phyloP scores from a whole-genome alignment of 2,797 vertebrate genomes.

The Synaphobranchus kaupii region DNA sequence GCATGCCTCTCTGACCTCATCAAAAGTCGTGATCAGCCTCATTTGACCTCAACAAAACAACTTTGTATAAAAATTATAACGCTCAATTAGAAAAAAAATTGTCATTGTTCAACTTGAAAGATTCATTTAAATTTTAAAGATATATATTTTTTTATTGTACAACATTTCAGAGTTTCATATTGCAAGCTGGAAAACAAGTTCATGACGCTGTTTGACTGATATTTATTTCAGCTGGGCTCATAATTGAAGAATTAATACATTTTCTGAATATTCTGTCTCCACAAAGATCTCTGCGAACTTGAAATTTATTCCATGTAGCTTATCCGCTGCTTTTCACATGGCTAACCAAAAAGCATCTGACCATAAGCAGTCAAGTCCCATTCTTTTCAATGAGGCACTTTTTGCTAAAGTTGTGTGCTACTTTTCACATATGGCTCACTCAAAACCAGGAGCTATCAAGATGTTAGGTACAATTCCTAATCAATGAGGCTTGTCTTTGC shows the following conservation, averaged over 20 bases:
- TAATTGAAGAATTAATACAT: not conserved
- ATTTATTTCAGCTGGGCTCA: not conserved
- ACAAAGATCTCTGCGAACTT: not conserved
- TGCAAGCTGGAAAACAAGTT: not conserved
- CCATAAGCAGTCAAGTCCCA: not conserved
- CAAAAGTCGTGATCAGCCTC: too few species aligned
- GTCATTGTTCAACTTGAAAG: not conserved
- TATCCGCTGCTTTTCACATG: constrained; percentile 9
- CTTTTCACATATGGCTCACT: not conserved
- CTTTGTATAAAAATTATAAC: too few species aligned
- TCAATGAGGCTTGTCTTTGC: not conserved
- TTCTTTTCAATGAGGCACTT: not conserved
- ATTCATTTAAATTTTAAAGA: not conserved
- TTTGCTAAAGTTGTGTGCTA: not conserved
- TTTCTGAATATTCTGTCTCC: not conserved
- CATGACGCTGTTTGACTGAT: not conserved
- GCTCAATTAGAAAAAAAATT: too few species aligned
- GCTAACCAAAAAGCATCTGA: not conserved
- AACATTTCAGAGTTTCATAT: too few species aligned
- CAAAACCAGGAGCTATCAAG: not conserved
- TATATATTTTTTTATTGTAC: too few species aligned
- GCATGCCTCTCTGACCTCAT: too few species aligned
- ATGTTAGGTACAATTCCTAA: not conserved
- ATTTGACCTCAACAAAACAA: too few species aligned
- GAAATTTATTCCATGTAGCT: not conserved